Conservation (phyloP, 2,797 vertebrate genomes). For the Myiotriccus ornatus region DNA sequence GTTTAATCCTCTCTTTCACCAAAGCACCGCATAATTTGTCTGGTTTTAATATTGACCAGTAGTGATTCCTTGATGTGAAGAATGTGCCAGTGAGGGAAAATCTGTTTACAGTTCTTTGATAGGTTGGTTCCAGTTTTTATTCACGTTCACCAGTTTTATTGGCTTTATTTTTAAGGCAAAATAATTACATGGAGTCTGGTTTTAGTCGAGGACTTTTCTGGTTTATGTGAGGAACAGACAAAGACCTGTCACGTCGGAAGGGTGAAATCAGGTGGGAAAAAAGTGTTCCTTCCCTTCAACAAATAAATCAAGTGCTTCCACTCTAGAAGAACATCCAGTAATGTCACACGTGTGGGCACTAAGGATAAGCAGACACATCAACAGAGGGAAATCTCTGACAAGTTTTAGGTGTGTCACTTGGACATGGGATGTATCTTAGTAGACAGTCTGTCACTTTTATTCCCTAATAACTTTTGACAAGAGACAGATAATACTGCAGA, state of each 20-base stretch:
- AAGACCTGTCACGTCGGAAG: background rate
- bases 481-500: background rate
- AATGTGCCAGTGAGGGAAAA: constrained; percentile 7
- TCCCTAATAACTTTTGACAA: constrained; percentile 40
- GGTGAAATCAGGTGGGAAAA: background rate
- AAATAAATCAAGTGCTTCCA: constrained; percentile 41
- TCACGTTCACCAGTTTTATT: constrained; percentile 11
- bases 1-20: background rate
- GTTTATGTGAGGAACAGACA: constrained; percentile 21
- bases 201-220: constrained; percentile 28
- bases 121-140: constrained; percentile 34
- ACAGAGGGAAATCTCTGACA: constrained; percentile 32
- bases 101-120: constrained; percentile 21
- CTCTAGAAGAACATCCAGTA: background rate
- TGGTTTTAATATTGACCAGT: constrained; percentile 19
- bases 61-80: constrained; percentile 11
- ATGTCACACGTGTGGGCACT: background rate
- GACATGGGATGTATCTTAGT: constrained; percentile 23
- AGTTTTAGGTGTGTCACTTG: background rate
- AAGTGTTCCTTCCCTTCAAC: constrained; percentile 4
- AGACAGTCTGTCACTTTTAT: constrained; percentile 37
- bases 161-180: background rate
- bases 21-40: background rate
- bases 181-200: background rate
- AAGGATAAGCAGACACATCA: constrained; percentile 13